These are phyloP conservation scores for Salpingus planirostris DNA, from an alignment of 2,888 invertebrate species.

Conservation along the genomic window DNA sequence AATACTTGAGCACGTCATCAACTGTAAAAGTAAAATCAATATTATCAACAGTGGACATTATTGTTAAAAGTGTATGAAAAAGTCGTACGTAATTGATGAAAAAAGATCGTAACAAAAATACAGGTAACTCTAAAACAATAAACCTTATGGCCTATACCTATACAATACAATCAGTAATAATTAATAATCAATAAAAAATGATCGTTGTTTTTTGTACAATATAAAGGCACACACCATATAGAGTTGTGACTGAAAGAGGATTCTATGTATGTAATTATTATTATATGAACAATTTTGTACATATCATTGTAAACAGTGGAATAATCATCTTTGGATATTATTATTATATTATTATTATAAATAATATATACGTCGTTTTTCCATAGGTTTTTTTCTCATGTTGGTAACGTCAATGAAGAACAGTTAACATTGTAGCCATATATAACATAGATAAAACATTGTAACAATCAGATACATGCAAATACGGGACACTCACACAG, in stretches of 20 bases:
- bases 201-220: conserved; percentile 32
- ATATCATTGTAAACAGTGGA: conserved; percentile 23
- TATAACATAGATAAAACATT: conserved; percentile 28
- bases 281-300: conserved; percentile 25
- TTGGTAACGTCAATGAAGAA: conserved; percentile 32
- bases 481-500: conserved; percentile 16
- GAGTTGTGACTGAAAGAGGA: conserved; percentile 24
- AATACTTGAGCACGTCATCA: conserved; percentile 3
- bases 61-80: no score
- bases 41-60: conserved; percentile 2
- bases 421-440: conserved; percentile 30
- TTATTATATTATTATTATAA: conserved; percentile 29
- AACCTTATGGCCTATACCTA: conserved; percentile 13
- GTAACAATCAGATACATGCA: conserved; percentile 25
- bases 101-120: conserved; percentile 10
- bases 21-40: conserved; percentile 1
- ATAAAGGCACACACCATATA: conserved; percentile 33
- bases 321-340: conserved; percentile 28
- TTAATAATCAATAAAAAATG: conserved; percentile 9
- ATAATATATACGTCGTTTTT: no score
- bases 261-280: no score
- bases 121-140: conserved; percentile 13
- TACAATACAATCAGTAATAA: conserved; percentile 9
- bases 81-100: no score
- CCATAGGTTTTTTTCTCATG: no score